Percentiles rank a stretch among this genome's conserved stretches.
phyloP scores from a whole-genome alignment of 2,888 invertebrate genomes.

The Folsomia manolachei region DNA sequence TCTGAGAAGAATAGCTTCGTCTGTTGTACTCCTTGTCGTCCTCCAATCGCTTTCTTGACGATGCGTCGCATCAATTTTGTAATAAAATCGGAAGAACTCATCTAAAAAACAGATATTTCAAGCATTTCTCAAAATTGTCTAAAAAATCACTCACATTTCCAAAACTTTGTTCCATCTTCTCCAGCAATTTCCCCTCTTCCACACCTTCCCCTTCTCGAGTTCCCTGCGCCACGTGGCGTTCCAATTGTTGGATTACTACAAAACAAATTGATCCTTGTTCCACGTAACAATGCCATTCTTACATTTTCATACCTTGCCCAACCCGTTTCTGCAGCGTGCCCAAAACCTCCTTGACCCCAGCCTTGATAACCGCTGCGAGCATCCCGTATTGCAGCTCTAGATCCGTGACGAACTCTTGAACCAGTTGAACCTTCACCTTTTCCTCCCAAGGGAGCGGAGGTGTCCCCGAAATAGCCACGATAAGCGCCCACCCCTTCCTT shows the following conservation, averaged over 20 bases:
- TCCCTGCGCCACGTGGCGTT: conserved; percentile 20
- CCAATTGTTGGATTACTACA: conserved; percentile 27
- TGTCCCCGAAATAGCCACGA: conserved; percentile 28
- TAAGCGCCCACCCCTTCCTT: conserved; percentile 29
- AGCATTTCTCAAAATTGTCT: background rate
- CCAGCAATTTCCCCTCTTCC: conserved; percentile 23
- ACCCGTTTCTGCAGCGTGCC: conserved; percentile 36
- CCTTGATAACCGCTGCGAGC: conserved; percentile 36
- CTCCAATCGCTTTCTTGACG: conserved; percentile 12
- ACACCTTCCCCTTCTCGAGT: conserved; percentile 17
- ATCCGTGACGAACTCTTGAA: conserved; percentile 26
- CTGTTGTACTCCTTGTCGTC: background rate
- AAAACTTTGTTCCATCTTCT: conserved; percentile 27
- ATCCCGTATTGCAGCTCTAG: conserved; percentile 38
- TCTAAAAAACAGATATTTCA: conserved; percentile 21
- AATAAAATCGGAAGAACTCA: conserved; percentile 25
- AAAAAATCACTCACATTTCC: conserved; percentile 17
- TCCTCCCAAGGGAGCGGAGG: conserved; percentile 42
- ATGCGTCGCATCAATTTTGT: conserved; percentile 29
- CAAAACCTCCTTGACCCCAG: conserved; percentile 43
- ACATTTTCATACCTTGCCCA: conserved; percentile 22
- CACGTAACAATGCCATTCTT: conserved; percentile 6
- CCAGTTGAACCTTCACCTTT: background rate
- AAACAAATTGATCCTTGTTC: background rate
- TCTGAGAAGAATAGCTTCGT: conserved; percentile 27